Evolutionary conservation across 2,113 vertebrate genomes (phyloP).

Genomic region (Monopterus albus): DNA sequence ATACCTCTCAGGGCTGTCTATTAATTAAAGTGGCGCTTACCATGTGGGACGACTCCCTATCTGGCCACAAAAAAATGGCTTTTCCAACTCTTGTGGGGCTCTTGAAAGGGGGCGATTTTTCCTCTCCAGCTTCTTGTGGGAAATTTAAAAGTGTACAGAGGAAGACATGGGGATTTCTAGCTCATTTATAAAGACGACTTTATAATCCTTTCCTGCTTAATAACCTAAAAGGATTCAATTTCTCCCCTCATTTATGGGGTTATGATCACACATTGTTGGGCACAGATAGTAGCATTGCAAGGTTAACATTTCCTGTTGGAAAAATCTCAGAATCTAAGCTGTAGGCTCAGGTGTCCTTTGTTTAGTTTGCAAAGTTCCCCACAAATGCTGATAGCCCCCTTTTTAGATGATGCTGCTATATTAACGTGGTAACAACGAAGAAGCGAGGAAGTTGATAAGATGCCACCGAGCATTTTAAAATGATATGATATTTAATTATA

Average conservation of each 20-base stretch:
- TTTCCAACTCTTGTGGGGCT: conserved; percentile 81
- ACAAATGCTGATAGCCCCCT: conserved; percentile 58
- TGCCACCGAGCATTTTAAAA: conserved; percentile 50
- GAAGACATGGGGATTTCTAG: conserved; percentile 85
- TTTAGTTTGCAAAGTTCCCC: conserved; percentile 54
- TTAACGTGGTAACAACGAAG: conserved; percentile 72
- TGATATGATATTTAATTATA: conserved; percentile 76
- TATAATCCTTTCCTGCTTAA: conserved; percentile 85
- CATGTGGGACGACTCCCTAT: conserved; percentile 85
- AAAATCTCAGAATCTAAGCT: conserved; percentile 73
- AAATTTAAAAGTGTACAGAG: conserved; percentile 82
- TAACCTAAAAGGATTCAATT: conserved; percentile 85
- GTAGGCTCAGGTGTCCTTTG: conserved; percentile 75
- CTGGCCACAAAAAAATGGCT: conserved; percentile 79
- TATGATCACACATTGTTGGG: conserved; percentile 77
- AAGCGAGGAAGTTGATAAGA: conserved; percentile 66
- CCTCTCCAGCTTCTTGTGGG: conserved; percentile 82
- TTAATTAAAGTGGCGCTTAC: conserved; percentile 88
- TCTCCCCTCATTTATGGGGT: conserved; percentile 78
- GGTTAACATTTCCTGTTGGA: conserved; percentile 78
- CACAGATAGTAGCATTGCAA: conserved; percentile 77
- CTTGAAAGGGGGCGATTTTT: conserved; percentile 78
- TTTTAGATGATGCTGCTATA: conserved; percentile 72
- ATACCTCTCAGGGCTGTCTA: conserved; percentile 86
- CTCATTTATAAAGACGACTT: conserved; percentile 84